Conservation (phyloP, 2,888 invertebrate species). For the Aelia acuminata region DNA sequence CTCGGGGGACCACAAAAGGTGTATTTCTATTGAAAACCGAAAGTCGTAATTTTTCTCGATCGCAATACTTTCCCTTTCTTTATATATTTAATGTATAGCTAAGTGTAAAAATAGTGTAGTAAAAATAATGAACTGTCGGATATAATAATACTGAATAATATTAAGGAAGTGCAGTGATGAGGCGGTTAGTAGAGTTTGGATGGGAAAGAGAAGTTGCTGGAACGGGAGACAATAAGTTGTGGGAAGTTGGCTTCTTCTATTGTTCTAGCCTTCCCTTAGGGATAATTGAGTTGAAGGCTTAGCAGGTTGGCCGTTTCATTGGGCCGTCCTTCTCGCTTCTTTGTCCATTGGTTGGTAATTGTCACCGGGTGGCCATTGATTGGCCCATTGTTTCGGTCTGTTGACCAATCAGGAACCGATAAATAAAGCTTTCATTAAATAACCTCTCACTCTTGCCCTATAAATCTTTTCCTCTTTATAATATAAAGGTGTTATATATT, state of each 20-base stretch:
- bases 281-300: slow-evolving; percentile 20
- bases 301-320: slow-evolving; percentile 7
- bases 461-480: too few species aligned
- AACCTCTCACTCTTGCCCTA: not conserved
- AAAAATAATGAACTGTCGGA: too few species aligned
- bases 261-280: not conserved
- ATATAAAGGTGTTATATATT: too few species aligned
- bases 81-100: too few species aligned
- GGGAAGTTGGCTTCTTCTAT: not conserved
- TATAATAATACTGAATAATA: too few species aligned
- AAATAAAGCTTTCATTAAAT: not conserved
- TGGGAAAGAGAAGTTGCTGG: not conserved
- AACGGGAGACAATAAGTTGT: not conserved
- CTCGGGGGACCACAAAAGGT: too few species aligned
- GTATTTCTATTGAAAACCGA: too few species aligned
- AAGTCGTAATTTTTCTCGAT: too few species aligned
- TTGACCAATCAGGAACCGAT: slow-evolving; percentile 19
- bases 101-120: too few species aligned
- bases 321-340: not conserved
- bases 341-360: slow-evolving; percentile 28
- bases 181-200: too few species aligned
- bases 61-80: too few species aligned
- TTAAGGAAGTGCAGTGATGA: too few species aligned
- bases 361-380: not conserved
- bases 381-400: not conserved